A percentile compares a stretch with the other conserved stretches of the same genome.
phyloP scores from a whole-genome alignment of 2,797 vertebrate species.

The Anolis apletophallus region DNA sequence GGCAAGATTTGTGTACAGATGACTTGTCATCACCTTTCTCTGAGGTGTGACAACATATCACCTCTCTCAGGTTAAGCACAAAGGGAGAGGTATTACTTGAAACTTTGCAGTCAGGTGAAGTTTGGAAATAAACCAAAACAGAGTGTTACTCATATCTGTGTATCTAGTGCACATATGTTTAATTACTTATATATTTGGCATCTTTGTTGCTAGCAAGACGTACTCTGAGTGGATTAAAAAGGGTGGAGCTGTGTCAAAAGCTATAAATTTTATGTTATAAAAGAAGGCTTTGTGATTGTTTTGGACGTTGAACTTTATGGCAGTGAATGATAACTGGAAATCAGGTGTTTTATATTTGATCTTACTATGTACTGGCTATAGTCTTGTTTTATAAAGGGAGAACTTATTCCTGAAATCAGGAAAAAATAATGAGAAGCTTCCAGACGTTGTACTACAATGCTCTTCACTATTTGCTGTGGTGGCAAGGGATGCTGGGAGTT shows the following conservation, averaged over 20 bases:
- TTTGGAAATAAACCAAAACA: not conserved
- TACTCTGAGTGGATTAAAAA: not conserved
- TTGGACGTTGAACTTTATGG: not conserved
- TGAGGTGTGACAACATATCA: too few species aligned
- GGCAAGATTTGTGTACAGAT: too few species aligned
- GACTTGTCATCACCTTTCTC: too few species aligned
- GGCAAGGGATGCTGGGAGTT: too few species aligned
- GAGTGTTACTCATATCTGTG: not conserved
- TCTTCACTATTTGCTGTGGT: too few species aligned
- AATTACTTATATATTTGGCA: not conserved
- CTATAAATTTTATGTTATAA: not conserved
- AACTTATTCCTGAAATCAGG: not conserved
- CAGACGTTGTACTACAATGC: too few species aligned
- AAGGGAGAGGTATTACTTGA: not conserved
- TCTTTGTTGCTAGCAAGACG: not conserved
- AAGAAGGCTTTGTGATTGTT: not conserved
- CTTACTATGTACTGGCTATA: not conserved
- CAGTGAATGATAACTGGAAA: not conserved
- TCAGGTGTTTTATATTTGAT: not conserved
- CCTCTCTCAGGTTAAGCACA: not conserved
- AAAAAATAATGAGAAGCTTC: too few species aligned
- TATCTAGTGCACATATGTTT: not conserved
- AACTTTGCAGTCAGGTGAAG: not conserved
- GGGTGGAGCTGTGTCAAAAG: not conserved
- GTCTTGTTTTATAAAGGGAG: not conserved